Conservation (phyloP, 2,113 vertebrate species). For the Synchiropus splendidus region DNA sequence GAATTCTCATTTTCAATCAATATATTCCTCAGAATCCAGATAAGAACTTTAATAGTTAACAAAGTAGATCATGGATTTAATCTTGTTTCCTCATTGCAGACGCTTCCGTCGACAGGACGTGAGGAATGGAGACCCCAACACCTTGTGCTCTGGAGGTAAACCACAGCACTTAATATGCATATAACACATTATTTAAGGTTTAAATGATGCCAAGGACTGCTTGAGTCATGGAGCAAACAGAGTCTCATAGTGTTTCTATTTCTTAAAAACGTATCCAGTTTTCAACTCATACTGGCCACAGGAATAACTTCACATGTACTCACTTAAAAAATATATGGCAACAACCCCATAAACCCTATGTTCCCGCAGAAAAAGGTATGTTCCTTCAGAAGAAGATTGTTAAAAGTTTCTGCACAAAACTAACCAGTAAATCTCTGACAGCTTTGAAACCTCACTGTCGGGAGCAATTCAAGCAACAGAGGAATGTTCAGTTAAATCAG, state of each 20-base stretch:
- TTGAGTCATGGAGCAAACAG: too few relatives aligned
- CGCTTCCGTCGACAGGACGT: slow-evolving; percentile 90
- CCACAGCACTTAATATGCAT: too few relatives aligned
- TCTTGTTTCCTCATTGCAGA: slow-evolving; percentile 50
- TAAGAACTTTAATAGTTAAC: background rate
- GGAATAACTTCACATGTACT: too few relatives aligned
- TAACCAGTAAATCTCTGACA: background rate
- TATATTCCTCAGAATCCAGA: background rate
- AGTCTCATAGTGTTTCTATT: too few relatives aligned
- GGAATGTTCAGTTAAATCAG: slow-evolving; percentile 1
- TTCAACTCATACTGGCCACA: too few relatives aligned
- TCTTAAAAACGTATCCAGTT: too few relatives aligned
- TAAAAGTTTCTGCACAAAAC: background rate
- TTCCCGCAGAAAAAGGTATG: too few relatives aligned
- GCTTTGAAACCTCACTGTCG: background rate
- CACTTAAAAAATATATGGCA: too few relatives aligned
- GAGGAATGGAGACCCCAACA: slow-evolving; percentile 88
- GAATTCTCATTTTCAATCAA: background rate
- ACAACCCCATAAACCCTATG: too few relatives aligned
- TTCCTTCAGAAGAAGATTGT: background rate
- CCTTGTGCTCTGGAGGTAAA: slow-evolving; percentile 86
- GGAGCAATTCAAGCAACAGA: background rate
- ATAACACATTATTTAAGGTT: too few relatives aligned
- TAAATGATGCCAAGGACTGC: too few relatives aligned
- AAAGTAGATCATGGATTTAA: background rate